Evolutionary conservation across 2,888 invertebrate species (phyloP), one percentile per base, ranked within the genome.

Genomic region (Patella depressa): DNA sequence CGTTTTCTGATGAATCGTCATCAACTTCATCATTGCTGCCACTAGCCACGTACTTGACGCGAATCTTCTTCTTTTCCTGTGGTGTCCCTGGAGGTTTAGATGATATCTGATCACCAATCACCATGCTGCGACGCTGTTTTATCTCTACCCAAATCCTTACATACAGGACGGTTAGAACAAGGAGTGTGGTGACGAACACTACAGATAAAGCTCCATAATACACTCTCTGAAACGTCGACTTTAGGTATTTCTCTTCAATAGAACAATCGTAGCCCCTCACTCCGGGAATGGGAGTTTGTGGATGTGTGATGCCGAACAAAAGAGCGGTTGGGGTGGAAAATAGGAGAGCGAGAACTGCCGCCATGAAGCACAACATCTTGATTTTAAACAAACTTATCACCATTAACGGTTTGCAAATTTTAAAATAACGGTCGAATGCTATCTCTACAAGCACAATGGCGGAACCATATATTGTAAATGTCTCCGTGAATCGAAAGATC

Each of bases 381-480:
- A 87, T 87, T 72, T 82, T 84, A 53, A 81, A 82, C 5, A 88
- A 78, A 45, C 84, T 82, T 45, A 88, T 84, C 73, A 85, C 79
- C 80, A 83, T 84, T 11, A 87, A 75, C 1, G 88, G 88, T 53
- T 81, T 81, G 74, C 88, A 88, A 57, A 88, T 87, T 76, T 88
- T 88, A 78, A 85, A 88, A 74, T 85, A 88, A n/a, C 88, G 82
- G 76, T 88, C 88, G 55, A 88, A 83, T 7, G 87, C 88, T 19
- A 88, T 87, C 73, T 86, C 85, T 17, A 87, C 81, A 15, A 88
- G 78, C n/a, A 88, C 85, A 9, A 85, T 85, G 2, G 85, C 86
- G 1, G 88, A 88, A 3, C 87, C 88, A 57, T 86, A 87, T 12
- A 87, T 82, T 0, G 85, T 85, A 34, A 88, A 85, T 0, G 85